Conservation (phyloP, 2,113 vertebrate species). For the Paralichthys olivaceus region DNA sequence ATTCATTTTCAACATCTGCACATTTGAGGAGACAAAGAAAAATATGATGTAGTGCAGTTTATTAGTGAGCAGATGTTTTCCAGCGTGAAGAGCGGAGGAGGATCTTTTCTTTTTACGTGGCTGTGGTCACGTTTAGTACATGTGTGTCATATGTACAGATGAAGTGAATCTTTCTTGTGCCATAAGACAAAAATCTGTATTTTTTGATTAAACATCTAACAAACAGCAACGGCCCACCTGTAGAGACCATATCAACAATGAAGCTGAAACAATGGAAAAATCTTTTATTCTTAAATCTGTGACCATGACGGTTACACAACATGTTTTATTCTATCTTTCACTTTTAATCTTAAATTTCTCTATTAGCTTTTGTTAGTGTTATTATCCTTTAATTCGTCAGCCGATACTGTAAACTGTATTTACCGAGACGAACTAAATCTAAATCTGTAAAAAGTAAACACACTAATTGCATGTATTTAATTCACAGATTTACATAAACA, state of each 20-base stretch:
- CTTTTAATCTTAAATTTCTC: no score
- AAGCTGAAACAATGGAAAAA: no score
- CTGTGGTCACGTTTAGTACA: not conserved
- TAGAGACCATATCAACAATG: no score
- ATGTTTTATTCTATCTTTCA: no score
- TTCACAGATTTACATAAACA: not conserved
- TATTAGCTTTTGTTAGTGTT: no score
- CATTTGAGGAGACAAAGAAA: slow-evolving; percentile 2
- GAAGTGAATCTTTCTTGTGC: not conserved
- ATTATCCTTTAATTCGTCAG: no score
- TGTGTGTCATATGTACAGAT: not conserved
- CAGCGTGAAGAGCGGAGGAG: not conserved
- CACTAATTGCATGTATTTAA: not conserved
- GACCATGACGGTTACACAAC: no score
- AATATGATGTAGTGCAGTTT: not conserved
- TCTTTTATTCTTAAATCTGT: no score
- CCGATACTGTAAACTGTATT: not conserved
- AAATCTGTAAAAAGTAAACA: not conserved
- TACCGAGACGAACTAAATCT: not conserved
- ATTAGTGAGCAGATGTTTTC: slow-evolving; percentile 11
- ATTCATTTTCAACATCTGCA: slow-evolving; percentile 29
- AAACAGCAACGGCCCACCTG: no score
- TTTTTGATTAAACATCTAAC: no score
- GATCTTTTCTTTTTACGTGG: not conserved
- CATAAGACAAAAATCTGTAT: no score